Percentiles rank a stretch among this genome's conserved stretches.
These are phyloP conservation scores for Macrochelys suwanniensis DNA, from an alignment of 2,797 vertebrate genomes.

Conservation along the genomic window DNA sequence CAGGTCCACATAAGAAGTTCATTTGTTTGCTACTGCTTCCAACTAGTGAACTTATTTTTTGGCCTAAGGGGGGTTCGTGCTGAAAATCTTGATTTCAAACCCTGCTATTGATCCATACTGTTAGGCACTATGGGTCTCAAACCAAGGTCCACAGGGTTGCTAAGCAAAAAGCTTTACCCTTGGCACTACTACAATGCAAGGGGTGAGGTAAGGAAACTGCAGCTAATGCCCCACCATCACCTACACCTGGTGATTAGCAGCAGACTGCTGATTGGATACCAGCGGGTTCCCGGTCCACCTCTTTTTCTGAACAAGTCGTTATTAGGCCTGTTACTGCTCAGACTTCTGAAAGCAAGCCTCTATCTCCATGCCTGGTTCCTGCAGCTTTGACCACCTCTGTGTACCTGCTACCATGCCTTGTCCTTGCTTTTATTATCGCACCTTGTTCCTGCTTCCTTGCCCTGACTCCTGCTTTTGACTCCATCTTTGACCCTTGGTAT, in stretches of 20 bases:
- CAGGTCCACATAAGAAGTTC: neutral
- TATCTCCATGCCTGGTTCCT: neutral
- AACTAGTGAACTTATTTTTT: neutral
- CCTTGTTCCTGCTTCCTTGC: neutral
- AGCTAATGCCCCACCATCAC: neutral
- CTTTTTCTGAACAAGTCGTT: neutral
- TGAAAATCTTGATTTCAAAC: neutral
- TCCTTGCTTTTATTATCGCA: too few species aligned
- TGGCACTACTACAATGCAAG: neutral
- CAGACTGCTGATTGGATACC: neutral
- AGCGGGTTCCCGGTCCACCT: neutral
- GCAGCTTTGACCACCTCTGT: neutral
- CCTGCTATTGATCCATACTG: neutral
- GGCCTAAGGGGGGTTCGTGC: neutral
- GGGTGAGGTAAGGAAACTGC: neutral
- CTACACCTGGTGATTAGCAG: neutral
- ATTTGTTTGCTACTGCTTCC: neutral
- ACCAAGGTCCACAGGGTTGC: neutral
- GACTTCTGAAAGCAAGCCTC: neutral
- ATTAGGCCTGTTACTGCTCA: neutral
- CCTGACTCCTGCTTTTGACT: neutral
- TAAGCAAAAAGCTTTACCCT: neutral
- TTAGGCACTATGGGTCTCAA: neutral
- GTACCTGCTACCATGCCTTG: neutral
- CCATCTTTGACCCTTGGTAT: neutral